Evolutionary conservation across 2,113 vertebrate genomes (phyloP), one percentile per base, ranked within the genome.

Genomic region (Stigmatopora argus): DNA sequence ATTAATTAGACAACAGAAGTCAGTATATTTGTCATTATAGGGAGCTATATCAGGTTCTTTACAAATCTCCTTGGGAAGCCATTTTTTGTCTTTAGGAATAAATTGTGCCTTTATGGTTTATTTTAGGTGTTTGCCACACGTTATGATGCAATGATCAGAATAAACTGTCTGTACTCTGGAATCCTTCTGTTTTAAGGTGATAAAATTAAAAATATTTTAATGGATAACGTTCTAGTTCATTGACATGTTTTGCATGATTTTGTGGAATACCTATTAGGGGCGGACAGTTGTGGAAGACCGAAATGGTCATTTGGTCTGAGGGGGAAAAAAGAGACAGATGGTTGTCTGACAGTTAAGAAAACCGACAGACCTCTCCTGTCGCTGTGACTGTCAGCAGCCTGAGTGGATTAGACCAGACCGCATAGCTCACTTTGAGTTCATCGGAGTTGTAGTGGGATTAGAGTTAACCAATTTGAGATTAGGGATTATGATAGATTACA

Each of bases 401-500:
- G 79, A 83, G 59, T 79, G 79, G 86, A 88, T 85, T 86, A 85
- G 74, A 65, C n/a, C 69, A 26, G 53, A 72, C 80, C 47, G 65
- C 72, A 69, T 46, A 71, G 68, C 60, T 65, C 77, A 4, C 64
- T 67, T 79, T 73, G 60, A 71, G 72, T 80, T 80, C 77, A 75
- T 71, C 70, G 61, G 52, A 69, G 71, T 76, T 80, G 72, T 62
- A 14, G 60, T 71, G 78, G 72, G 83, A 84, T 86, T 84, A 81
- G 58, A 78, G 51, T 67, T 73, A 76, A 65, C 63, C 83, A 71
- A 67, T 0, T 63, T 62, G 74, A 81, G 82, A 83, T 81, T 82
- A 81, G 56, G 83, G 77, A 84, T 85, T 86, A 80, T 18, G 15
- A 45, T 65, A 85, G 78, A 86, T 85, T 82, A 83, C 71, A 75